Percentiles rank a stretch among this genome's conserved stretches.
Evolutionary conservation across 2,888 invertebrate species (phyloP).

Genomic region (Mesorhabditis spiculigera): DNA sequence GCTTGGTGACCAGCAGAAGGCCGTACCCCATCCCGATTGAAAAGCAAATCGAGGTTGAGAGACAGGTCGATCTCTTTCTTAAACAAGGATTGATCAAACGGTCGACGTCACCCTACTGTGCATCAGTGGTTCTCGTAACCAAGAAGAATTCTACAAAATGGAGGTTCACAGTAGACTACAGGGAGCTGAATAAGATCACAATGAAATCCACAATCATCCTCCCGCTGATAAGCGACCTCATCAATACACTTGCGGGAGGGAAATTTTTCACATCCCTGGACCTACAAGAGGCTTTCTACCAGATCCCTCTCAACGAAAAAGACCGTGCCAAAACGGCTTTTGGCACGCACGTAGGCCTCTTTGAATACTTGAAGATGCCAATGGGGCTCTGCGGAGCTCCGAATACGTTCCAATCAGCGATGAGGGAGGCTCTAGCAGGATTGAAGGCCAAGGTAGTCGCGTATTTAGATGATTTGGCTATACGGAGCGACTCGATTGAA

Average conservation of each 20-base stretch:
- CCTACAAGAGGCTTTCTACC: constrained; percentile 18
- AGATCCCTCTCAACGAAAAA: constrained; percentile 12
- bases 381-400: constrained; percentile 18
- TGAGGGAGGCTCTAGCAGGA: constrained; percentile 13
- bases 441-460: too few relatives aligned
- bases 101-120: constrained; percentile 8
- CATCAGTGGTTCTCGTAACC: constrained; percentile 18
- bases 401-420: constrained; percentile 16
- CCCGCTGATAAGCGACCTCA: constrained; percentile 12
- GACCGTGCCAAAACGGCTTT: constrained; percentile 19
- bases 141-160: constrained; percentile 15
- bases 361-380: constrained; percentile 15
- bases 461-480: constrained; percentile 11
- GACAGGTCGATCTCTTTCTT: constrained; percentile 11
- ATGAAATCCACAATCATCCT: constrained; percentile 7
- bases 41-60: constrained; percentile 11
- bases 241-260: constrained; percentile 12
- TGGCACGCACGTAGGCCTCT: constrained; percentile 11
- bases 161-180: constrained; percentile 22
- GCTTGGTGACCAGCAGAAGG: not conserved
- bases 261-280: constrained; percentile 17
- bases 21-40: constrained; percentile 11
- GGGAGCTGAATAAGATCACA: constrained; percentile 17
- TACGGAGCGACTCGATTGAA: not conserved
- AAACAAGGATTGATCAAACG: constrained; percentile 14